Evolutionary conservation across 1,140 invertebrate species (phyloP).

Genomic region (Dreissena rostriformis): DNA sequence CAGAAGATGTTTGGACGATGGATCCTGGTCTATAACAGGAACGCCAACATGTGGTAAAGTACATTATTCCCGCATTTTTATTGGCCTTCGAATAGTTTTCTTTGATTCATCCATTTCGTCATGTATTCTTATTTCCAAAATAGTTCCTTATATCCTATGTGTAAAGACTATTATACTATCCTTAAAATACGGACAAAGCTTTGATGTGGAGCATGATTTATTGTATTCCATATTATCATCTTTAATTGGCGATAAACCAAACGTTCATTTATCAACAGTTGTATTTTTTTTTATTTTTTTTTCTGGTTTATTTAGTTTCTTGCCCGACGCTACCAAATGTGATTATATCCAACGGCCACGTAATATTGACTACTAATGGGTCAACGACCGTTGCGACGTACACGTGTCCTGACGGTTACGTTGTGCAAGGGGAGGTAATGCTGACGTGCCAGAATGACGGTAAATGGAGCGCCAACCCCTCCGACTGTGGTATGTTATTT

Average conservation of each 20-base stretch:
- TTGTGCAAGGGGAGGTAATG: background rate
- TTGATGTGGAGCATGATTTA: too few species aligned
- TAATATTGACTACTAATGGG: constrained; percentile 21
- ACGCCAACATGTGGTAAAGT: constrained; percentile 24
- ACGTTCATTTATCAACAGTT: too few species aligned
- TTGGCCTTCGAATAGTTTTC: too few species aligned
- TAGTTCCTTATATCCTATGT: too few species aligned
- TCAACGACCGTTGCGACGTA: constrained; percentile 33
- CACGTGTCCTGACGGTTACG: constrained; percentile 31
- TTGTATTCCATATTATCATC: too few species aligned
- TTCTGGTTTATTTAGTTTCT: background rate
- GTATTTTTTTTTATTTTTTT: too few species aligned
- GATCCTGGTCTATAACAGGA: constrained; percentile 22
- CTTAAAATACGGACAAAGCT: too few species aligned
- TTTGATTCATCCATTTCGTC: too few species aligned
- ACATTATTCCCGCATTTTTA: too few species aligned
- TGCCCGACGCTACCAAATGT: constrained; percentile 21
- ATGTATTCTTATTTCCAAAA: too few species aligned
- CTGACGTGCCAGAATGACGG: constrained; percentile 19
- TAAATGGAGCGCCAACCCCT: constrained; percentile 25
- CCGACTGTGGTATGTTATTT: constrained; percentile 43
- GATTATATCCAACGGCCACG: background rate
- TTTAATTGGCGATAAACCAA: too few species aligned
- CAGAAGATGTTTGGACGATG: constrained; percentile 11
- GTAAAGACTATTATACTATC: too few species aligned